phyloP scores from a whole-genome alignment of 1,140 invertebrate genomes.

The Portunus trituberculatus region DNA sequence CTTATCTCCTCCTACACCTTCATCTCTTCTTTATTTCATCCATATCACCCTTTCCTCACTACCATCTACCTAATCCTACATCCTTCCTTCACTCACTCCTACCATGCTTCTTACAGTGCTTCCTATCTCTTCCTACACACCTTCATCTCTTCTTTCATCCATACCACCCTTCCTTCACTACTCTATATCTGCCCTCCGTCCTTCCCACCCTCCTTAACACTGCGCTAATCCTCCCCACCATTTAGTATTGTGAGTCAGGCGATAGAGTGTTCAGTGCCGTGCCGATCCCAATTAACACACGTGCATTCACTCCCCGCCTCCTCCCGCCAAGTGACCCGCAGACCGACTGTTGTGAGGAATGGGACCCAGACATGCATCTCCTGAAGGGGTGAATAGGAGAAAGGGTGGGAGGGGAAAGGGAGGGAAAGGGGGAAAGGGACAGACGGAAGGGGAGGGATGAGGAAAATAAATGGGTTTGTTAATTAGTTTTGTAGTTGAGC shows the following conservation, averaged over 20 bases:
- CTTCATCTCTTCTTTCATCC: neutral
- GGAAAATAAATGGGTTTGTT: neutral
- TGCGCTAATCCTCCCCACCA: neutral
- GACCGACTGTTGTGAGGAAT: neutral
- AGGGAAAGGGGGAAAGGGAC: neutral
- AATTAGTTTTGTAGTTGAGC: slow-evolving; percentile 1
- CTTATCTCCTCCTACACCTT: neutral
- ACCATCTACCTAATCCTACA: neutral
- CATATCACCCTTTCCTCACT: neutral
- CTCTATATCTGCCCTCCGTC: neutral
- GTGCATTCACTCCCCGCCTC: neutral
- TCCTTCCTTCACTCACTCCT: neutral
- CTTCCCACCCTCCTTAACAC: neutral
- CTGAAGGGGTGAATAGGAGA: neutral
- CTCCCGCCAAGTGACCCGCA: neutral
- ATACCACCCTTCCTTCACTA: neutral
- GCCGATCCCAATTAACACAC: neutral
- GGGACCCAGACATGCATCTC: neutral
- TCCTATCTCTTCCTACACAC: neutral
- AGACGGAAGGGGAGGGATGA: neutral
- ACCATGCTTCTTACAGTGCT: neutral
- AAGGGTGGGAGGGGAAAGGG: neutral
- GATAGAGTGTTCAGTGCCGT: neutral
- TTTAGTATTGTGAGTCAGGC: neutral
- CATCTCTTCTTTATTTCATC: neutral